A percentile compares a stretch with the other conserved stretches of the same genome.
Evolutionary conservation across 2,888 invertebrate genomes (phyloP).

Genomic region (Agrochola circellaris): DNA sequence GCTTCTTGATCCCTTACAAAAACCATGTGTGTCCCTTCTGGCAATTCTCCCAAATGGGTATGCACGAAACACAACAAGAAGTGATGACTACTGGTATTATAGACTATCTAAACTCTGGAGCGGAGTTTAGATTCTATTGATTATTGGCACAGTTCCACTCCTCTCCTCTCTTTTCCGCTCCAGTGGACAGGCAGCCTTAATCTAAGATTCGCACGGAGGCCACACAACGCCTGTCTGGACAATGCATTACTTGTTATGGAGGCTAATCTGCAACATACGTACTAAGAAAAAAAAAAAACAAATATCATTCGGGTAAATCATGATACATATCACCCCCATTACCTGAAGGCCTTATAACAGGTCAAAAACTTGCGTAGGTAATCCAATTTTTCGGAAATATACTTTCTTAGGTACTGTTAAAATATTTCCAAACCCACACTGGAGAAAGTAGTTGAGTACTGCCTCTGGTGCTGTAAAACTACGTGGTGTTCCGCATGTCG

Average conservation of each 20-base stretch:
- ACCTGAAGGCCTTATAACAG: not conserved
- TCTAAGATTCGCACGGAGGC: not conserved
- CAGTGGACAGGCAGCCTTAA: not conserved
- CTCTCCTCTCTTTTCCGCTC: not conserved
- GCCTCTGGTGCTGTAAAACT: not conserved
- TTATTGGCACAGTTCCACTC: too few relatives aligned
- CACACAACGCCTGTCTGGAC: not conserved
- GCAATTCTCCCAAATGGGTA: too few relatives aligned
- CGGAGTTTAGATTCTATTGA: too few relatives aligned
- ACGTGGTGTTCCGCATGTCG: slow-evolving; percentile 11
- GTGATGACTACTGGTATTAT: too few relatives aligned
- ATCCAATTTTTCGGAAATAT: not conserved
- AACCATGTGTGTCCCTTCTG: too few relatives aligned
- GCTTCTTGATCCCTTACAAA: too few relatives aligned
- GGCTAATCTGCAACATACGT: not conserved
- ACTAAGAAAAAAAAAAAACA: not conserved
- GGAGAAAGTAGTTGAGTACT: slow-evolving; percentile 24
- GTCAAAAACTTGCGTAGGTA: not conserved
- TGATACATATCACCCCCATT: not conserved
- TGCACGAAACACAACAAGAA: too few relatives aligned
- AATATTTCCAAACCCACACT: not conserved
- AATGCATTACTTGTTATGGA: not conserved
- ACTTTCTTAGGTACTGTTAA: not conserved
- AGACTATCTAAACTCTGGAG: too few relatives aligned
- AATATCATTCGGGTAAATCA: too few relatives aligned